Evolutionary conservation across 1,140 invertebrate species (phyloP).

Genomic region (Rhopalosiphum maidis): DNA sequence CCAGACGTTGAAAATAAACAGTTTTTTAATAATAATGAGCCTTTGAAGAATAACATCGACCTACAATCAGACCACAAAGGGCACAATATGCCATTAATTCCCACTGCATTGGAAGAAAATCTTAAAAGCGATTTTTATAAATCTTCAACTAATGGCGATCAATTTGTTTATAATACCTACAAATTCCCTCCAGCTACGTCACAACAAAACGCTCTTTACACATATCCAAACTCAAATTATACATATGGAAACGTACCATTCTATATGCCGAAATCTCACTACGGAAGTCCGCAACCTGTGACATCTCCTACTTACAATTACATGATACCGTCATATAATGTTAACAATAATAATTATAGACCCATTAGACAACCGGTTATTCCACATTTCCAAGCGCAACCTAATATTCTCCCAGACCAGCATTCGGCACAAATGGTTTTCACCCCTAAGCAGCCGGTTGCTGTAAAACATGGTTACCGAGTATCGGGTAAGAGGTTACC

Average conservation of each 20-base stretch:
- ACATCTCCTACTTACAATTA: background rate
- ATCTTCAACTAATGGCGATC: background rate
- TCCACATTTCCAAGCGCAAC: background rate
- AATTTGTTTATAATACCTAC: background rate
- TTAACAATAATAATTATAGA: constrained; percentile 20
- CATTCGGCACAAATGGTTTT: background rate
- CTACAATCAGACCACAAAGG: background rate
- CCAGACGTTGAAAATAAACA: constrained; percentile 63
- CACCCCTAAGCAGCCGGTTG: background rate
- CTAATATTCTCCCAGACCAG: background rate
- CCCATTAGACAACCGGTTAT: background rate
- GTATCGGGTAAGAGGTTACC: constrained; percentile 18
- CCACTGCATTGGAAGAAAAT: background rate
- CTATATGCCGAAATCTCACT: constrained; percentile 16
- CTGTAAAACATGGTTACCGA: background rate
- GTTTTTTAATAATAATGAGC: background rate
- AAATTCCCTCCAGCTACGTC: background rate
- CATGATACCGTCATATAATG: background rate
- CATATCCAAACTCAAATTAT: constrained; percentile 19
- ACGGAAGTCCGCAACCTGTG: constrained; percentile 12
- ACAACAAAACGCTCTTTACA: background rate
- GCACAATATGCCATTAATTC: background rate
- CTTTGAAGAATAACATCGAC: background rate
- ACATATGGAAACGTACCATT: constrained; percentile 33
- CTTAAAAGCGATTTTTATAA: constrained; percentile 39